A percentile compares a stretch with the other conserved stretches of the same genome.
Conservation (phyloP, 2,797 vertebrate species). For the Acanthopagrus latus region DNA sequence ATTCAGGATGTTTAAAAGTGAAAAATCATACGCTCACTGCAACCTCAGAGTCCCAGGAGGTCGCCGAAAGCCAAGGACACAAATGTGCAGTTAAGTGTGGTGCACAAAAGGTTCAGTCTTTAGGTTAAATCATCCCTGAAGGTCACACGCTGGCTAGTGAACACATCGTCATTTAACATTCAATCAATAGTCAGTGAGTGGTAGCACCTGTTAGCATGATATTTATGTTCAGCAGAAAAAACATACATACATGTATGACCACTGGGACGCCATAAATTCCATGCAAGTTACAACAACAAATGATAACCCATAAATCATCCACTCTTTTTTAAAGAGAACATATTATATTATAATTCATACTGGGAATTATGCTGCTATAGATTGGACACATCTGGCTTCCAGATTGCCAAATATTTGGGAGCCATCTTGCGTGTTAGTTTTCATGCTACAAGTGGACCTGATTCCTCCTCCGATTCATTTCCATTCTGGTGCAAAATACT, state of each 20-base stretch:
- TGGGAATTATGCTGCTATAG: constrained; percentile 44
- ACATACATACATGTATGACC: constrained; percentile 21
- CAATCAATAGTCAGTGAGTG: constrained; percentile 9
- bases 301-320: constrained; percentile 45
- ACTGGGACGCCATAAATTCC: constrained; percentile 28
- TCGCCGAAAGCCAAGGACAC: constrained; percentile 46
- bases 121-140: constrained; percentile 21
- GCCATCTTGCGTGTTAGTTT: constrained; percentile 45
- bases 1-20: constrained; percentile 59
- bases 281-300: constrained; percentile 6
- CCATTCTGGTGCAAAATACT: background rate
- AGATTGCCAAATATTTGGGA: constrained; percentile 58
- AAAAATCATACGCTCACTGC: constrained; percentile 27
- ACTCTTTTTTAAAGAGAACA: constrained; percentile 15
- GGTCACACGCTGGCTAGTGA: constrained; percentile 19
- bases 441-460: constrained; percentile 32
- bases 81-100: constrained; percentile 16
- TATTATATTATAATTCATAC: constrained; percentile 44
- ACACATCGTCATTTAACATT: constrained; percentile 2
- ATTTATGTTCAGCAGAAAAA: constrained; percentile 28
- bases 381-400: constrained; percentile 74
- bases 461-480: too few species aligned
- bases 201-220: constrained; percentile 24
- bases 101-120: constrained; percentile 23
- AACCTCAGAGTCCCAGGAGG: constrained; percentile 23